Base-by-base conservation (phyloP, 2,888 invertebrate species). In the Taenaris catops region DNA sequence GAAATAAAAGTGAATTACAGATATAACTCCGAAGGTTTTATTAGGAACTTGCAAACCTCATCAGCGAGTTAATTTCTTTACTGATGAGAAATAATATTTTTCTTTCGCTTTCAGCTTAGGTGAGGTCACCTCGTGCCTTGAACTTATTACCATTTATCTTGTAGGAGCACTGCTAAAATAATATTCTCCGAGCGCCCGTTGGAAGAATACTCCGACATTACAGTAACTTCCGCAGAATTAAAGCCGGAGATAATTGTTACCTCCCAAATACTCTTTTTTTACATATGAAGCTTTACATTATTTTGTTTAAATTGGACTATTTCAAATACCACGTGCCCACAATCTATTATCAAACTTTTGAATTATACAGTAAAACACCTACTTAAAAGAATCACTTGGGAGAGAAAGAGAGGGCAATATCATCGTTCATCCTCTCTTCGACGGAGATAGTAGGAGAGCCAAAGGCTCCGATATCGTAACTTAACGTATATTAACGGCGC, bases 141-240 rank as follows among this genome's bases (percentile, higher is more conserved):
- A 72, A 63, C 68, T 70, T 69, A 74, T 75, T 76, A 75, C 62
- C 76, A 75, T 79, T 79, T 69, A 74, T 78, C 76, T 74, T 68
- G 55, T 60, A 58, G 63, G 55, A 64, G 55, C 60, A 51, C 55
- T 59, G 63, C 61, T 64, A 70, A 71, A 73, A 75, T 76, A 74
- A 73, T 72, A 72, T 71, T 65, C 63, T 48, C 55, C 51, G n/a
- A 32, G 58, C 61, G 63, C 58, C 55, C 58, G 62, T 66, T 66
- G 48, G 62, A 74, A 73, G 74, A 74, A 73, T 63, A 69, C 64
- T 8, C 2, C 7, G 33, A 55, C 55, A 53, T 34, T 37, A 41
- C 35, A 41, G 27, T 34, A 41, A 28, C 35, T 33, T 39, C 36
- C 27, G 25, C 17, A 7, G 11, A 33, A 39, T 26, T 40, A 37